Evolutionary conservation across 2,113 vertebrate species (phyloP), one percentile per base, ranked within the genome.

Genomic region (Malurus cyaneus): DNA sequence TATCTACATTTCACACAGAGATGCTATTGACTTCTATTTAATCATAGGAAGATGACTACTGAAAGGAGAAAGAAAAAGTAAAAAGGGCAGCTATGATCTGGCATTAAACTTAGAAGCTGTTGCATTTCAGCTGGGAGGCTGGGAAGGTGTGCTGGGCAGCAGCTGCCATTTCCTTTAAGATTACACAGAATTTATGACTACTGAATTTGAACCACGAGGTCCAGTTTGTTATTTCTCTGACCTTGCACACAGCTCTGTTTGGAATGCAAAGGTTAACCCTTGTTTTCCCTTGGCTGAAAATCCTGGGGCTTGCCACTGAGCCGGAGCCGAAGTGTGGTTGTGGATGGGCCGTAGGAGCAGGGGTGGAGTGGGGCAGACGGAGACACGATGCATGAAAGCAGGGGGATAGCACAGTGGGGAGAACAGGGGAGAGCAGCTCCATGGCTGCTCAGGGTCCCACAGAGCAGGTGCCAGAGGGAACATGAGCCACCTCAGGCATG

Each of bases 341-440:
- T 6, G 36, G 41, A 16, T 29, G 31, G 14, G 64, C 44, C 11
- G 15, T 2, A 29, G 72, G 47, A 65, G 52, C 12, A 42, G 64
- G 16, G 61, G 14, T 1, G 23, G 24, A 29, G 41, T 1, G 44
- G 26, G 65, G 62, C n/a, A 71, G 90, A 19, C 11, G 47, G 34
- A 81, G 21, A 14, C 3, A 3, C 0, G 2, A 4, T 2, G 17
- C 0, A 0, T 12, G 34, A n/a, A 46, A 36, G 16, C 3, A 32
- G 65, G 52, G 19, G 32, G 56, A 57, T 32, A 56, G 44, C 2
- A 39, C 39, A 39, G 1, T 0, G 2, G 69, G 18, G 36, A 16
- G 53, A 41, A 70, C 2, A 1, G 70, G 29, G 8, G 18, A n/a
- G 36, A 0, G 2, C 57, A 47, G 34, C 7, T 21, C 24, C n/a